These are phyloP conservation scores for Fregetta grallaria DNA, from an alignment of 2,113 vertebrate species.

Conservation along the genomic window DNA sequence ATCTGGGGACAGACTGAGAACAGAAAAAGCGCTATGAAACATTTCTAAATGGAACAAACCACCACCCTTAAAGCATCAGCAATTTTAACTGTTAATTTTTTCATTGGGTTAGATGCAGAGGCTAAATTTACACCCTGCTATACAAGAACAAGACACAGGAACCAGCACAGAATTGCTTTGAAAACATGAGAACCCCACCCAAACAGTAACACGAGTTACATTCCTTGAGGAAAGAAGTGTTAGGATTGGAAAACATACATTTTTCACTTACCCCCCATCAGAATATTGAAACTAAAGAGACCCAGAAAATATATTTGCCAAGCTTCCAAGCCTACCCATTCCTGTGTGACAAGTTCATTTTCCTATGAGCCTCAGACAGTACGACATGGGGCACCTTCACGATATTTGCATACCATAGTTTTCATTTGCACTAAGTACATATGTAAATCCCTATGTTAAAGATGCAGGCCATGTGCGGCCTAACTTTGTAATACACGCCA, in stretches of 20 bases:
- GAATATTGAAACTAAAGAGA: not conserved
- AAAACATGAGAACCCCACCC: not conserved
- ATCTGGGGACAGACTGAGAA: not conserved
- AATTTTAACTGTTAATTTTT: not conserved
- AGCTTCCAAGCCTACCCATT: not conserved
- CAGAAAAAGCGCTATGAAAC: not conserved
- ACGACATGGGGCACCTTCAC: not conserved
- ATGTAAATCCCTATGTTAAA: not conserved
- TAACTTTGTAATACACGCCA: not conserved
- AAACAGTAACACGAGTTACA: not conserved
- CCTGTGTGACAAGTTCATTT: not conserved
- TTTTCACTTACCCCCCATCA: not conserved
- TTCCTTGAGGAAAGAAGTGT: not conserved
- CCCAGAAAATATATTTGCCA: not conserved
- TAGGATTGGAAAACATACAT: not conserved
- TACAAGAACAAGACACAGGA: not conserved
- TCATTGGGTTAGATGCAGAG: not conserved
- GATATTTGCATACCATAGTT: not conserved
- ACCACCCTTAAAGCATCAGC: not conserved
- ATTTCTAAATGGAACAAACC: not conserved
- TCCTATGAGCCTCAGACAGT: not conserved
- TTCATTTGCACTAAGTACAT: not conserved
- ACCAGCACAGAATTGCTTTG: not conserved
- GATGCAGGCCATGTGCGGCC: not conserved
- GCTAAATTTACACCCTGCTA: not conserved